A percentile compares a stretch with the other conserved stretches of the same genome.
Conservation (phyloP, 64 coral and sea anemone genomes). For the Stylophora pistillata region DNA sequence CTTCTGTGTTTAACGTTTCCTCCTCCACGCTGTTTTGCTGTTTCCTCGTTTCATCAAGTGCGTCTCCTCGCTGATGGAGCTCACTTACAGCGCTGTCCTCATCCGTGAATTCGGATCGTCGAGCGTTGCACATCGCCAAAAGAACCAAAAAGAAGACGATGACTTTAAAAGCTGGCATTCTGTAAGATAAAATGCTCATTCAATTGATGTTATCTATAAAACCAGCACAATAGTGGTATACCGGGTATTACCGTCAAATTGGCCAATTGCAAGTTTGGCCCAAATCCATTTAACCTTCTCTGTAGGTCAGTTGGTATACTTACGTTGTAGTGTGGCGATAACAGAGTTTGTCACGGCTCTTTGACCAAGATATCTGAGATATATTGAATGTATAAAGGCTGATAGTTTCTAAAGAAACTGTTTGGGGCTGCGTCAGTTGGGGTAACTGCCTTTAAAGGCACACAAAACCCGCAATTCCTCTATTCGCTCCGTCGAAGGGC, state of each 20-base stretch:
- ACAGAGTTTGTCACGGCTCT: no score
- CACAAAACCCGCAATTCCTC: no score
- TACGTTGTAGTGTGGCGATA: no score
- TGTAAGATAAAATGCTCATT: not conserved
- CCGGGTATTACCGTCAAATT: not conserved
- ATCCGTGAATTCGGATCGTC: not conserved
- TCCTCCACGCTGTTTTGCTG: not conserved
- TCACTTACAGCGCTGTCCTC: not conserved
- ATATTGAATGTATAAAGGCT: no score
- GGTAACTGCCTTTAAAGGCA: no score
- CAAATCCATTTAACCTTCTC: no score
- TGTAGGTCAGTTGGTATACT: no score
- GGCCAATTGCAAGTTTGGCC: no score
- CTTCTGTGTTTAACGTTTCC: not conserved
- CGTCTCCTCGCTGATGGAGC: not conserved
- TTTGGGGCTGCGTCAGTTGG: no score
- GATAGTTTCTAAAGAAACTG: no score
- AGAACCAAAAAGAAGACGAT: not conserved
- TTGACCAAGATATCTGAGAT: no score
- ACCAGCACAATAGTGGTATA: not conserved
- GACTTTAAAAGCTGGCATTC: conserved; percentile 25
- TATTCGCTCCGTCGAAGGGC: no score
- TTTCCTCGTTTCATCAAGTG: not conserved
- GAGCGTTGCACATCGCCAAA: not conserved
- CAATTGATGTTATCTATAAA: not conserved